Evolutionary conservation across 2,113 vertebrate species (phyloP).

Genomic region (Phalacrocorax pelagicus): DNA sequence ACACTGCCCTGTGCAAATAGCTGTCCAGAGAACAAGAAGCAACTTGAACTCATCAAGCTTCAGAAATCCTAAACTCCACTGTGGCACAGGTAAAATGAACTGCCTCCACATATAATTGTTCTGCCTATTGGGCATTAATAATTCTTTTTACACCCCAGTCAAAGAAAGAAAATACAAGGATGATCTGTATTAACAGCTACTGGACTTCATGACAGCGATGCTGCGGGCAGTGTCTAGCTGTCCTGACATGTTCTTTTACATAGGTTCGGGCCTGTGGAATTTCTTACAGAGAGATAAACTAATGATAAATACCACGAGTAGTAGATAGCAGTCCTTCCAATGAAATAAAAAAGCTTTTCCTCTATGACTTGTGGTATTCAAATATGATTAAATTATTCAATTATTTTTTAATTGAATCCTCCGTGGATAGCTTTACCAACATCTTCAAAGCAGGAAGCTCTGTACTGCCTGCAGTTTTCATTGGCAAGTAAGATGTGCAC

Average conservation of each 20-base stretch:
- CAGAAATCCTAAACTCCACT: background rate
- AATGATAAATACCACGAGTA: fast-evolving
- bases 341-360: background rate
- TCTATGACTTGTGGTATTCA: background rate
- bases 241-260: fast-evolving
- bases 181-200: background rate
- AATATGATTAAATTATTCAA: background rate
- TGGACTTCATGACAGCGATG: background rate
- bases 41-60: background rate
- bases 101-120: background rate
- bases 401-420: background rate
- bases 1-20: background rate
- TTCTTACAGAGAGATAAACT: background rate
- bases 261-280: background rate
- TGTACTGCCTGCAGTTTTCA: background rate
- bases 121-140: background rate
- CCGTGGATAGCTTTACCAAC: background rate
- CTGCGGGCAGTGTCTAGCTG: background rate
- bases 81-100: background rate
- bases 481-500: background rate
- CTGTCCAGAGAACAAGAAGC: background rate
- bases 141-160: background rate
- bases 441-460: background rate
- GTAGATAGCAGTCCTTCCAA: background rate
- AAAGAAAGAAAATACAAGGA: background rate